Base-by-base conservation (phyloP, 2,888 invertebrate genomes). In the Latrodectus elegans region DNA sequence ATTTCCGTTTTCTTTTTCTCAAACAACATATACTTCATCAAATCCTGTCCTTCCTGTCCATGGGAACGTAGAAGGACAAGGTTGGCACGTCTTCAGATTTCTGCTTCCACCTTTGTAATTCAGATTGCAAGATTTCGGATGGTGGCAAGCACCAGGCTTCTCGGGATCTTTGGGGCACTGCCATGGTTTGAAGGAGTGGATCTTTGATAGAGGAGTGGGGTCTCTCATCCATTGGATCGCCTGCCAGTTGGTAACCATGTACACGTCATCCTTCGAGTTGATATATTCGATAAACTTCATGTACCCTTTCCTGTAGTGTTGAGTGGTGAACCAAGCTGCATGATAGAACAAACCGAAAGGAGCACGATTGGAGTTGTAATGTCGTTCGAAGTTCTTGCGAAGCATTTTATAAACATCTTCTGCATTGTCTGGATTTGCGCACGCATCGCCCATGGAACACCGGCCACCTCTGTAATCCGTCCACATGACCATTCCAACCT, bases 371-470 rank as follows among this genome's bases (percentile, higher is more conserved):
- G 96, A 96, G 53, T 96, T 96, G 92, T 97, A 98, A 93, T 97
- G 97, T 91, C 97, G 94, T 92, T 97, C 96, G 91, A 98, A 98
- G 93, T 98, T 98, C 93, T 97, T 97, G 93, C 97, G 95, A 72
- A 98, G 94, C 97, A 97, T 97, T 93, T 97, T 97, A 92, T 95
- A 96, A 55, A 97, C 97, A 82, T 96, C 96, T 91, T 97, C 97
- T 17, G 97, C 93, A 90, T 96, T 96, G 9, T 96, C 95, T 83
- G 97, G 97, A 92, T 97, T 97, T 84, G 97, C 96, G 92, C 97
- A 98, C 78, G 97, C 97, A 91, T 98, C 97, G 89, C 97, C 97
- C 97, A 97, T 98, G 10, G 97, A 97, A 92, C 97, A 98, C 90
- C 97, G 94, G 15, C 97, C 97, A 64, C 97, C 97, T 71, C 90